Evolutionary conservation across 2,888 invertebrate species (phyloP).

Genomic region (Cartodere bifasciata): DNA sequence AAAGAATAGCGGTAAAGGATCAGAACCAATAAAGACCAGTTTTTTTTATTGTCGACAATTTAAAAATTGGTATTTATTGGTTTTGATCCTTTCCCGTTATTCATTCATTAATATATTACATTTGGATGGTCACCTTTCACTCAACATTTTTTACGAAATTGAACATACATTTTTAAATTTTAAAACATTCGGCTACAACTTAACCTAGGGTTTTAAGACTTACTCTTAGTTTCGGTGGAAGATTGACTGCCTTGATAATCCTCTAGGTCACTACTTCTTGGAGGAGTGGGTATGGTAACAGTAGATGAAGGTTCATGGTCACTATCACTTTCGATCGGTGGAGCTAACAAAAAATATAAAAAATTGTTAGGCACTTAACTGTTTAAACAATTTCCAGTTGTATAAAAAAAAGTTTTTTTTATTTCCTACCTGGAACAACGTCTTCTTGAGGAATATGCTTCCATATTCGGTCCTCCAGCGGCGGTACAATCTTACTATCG

Average conservation of each 20-base stretch:
- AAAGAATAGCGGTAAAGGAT: too few relatives aligned
- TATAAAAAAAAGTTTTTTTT: too few relatives aligned
- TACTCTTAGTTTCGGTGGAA: constrained; percentile 8
- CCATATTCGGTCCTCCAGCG: constrained; percentile 41
- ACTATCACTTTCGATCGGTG: constrained; percentile 44
- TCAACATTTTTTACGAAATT: too few relatives aligned
- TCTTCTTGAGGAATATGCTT: constrained; percentile 38
- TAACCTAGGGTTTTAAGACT: not conserved
- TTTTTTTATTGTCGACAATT: too few relatives aligned
- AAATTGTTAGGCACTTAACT: not conserved
- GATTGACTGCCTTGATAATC: constrained; percentile 21
- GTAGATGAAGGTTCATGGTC: constrained; percentile 75
- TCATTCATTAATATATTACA: too few relatives aligned
- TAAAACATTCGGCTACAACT: not conserved
- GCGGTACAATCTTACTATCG: constrained; percentile 34
- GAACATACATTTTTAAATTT: too few relatives aligned
- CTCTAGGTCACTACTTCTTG: constrained; percentile 29
- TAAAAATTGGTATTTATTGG: too few relatives aligned
- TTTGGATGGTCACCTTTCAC: too few relatives aligned
- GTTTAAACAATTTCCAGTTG: not conserved
- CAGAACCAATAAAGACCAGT: too few relatives aligned
- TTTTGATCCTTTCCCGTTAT: too few relatives aligned
- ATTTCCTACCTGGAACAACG: constrained; percentile 25
- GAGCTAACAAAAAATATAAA: not conserved
- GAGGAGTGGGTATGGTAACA: constrained; percentile 51